Evolutionary conservation across 2,888 invertebrate genomes (phyloP).

Genomic region (Apotomis turbidana): DNA sequence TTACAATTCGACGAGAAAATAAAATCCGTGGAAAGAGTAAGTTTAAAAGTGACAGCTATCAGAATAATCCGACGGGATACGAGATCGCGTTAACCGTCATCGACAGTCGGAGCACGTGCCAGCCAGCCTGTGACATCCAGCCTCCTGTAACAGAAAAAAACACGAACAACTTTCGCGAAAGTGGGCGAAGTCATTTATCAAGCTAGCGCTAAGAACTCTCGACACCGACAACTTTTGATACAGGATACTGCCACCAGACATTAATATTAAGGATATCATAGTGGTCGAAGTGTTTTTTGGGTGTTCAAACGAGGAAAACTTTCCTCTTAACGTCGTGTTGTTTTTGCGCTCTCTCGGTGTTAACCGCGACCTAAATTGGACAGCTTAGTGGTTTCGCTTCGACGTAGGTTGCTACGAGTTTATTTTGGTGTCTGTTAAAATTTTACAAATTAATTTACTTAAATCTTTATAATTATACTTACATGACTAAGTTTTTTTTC

Average conservation of each 20-base stretch:
- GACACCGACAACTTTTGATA: conserved; percentile 81
- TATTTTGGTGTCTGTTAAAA: background rate
- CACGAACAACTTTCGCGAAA: conserved; percentile 73
- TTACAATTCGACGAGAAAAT: conserved; percentile 40
- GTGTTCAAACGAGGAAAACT: conserved; percentile 69
- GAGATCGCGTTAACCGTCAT: conserved; percentile 62
- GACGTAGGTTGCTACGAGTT: background rate
- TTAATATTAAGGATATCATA: conserved; percentile 81
- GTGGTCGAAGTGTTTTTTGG: conserved; percentile 72
- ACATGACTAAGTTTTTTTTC: background rate
- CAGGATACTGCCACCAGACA: conserved; percentile 78
- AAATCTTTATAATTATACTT: background rate
- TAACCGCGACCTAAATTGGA: conserved; percentile 58
- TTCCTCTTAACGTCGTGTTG: conserved; percentile 60
- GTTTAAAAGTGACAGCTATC: conserved; percentile 57
- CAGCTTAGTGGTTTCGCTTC: conserved; percentile 49
- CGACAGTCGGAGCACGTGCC: conserved; percentile 66
- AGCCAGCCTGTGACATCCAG: conserved; percentile 63
- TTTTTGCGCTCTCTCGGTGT: conserved; percentile 58
- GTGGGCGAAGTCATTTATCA: conserved; percentile 82
- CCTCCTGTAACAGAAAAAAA: conserved; percentile 65
- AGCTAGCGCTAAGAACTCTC: conserved; percentile 79
- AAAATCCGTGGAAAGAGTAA: conserved; percentile 48
- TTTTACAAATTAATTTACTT: background rate
- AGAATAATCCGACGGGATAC: conserved; percentile 61